phyloP scores from a whole-genome alignment of 2,888 invertebrate species.

The Galerucella pusilla region DNA sequence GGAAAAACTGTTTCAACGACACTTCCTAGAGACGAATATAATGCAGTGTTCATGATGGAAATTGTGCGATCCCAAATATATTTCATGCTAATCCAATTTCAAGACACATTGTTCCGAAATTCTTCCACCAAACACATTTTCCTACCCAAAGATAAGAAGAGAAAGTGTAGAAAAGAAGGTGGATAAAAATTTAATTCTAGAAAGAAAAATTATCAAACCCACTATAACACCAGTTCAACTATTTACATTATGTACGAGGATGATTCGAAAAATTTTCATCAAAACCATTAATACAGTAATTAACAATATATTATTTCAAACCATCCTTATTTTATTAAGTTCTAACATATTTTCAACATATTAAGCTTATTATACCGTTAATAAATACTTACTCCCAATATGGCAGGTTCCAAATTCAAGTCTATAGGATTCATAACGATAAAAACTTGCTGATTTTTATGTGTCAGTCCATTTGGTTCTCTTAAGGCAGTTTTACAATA shows the following conservation, averaged over 20 bases:
- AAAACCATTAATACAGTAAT: neutral
- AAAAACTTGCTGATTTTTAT: conserved; percentile 97
- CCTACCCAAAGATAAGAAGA: neutral
- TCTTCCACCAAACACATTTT: neutral
- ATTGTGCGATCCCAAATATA: neutral
- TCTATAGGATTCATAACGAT: conserved; percentile 97
- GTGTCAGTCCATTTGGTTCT: conserved; percentile 89
- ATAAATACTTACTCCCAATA: conserved; percentile 79
- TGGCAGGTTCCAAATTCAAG: conserved; percentile 88
- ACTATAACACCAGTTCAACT: neutral
- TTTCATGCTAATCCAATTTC: neutral
- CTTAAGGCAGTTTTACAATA: conserved; percentile 90
- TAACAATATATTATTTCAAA: neutral
- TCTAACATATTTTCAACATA: too few species aligned
- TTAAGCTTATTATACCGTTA: neutral
- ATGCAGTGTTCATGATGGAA: conserved; percentile 4
- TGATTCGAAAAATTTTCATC: neutral
- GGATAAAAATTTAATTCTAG: too few species aligned
- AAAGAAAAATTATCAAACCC: neutral
- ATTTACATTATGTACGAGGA: neutral
- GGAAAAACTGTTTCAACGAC: too few species aligned
- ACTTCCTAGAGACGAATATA: conserved; percentile 1
- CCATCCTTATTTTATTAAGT: neutral
- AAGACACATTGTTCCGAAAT: neutral
- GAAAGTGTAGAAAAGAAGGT: neutral